These are phyloP conservation scores for Drosophila jambulina DNA, from an alignment of 1,140 invertebrate genomes.

Conservation along the genomic window DNA sequence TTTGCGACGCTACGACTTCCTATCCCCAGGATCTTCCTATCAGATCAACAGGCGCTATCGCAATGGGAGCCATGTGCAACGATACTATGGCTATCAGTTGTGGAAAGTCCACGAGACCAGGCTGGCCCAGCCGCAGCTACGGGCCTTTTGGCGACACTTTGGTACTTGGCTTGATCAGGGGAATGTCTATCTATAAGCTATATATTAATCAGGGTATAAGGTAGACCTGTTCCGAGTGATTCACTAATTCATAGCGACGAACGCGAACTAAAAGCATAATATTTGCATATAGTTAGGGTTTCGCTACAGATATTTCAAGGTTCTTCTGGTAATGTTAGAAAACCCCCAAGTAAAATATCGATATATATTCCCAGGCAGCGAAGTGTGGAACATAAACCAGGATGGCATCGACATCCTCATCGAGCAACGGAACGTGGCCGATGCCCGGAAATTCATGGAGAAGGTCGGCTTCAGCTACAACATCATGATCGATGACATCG, in stretches of 20 bases:
- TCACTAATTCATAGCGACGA: not conserved
- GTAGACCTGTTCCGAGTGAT: not conserved
- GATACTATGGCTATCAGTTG: constrained; percentile 72
- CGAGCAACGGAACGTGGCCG: constrained; percentile 87
- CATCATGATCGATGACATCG: constrained; percentile 90
- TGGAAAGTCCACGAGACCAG: constrained; percentile 78
- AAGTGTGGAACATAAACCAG: constrained; percentile 83
- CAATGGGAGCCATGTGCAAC: constrained; percentile 56
- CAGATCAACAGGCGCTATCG: constrained; percentile 80
- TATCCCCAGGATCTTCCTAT: constrained; percentile 71
- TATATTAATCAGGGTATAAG: not conserved
- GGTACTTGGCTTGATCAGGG: constrained; percentile 38
- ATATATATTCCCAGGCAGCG: constrained; percentile 54
- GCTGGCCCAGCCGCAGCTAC: constrained; percentile 40
- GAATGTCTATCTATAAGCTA: no score
- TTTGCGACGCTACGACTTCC: constrained; percentile 67
- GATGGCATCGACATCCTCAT: constrained; percentile 86
- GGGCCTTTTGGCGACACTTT: constrained; percentile 62
- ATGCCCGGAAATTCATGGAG: constrained; percentile 86
- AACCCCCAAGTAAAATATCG: not conserved
- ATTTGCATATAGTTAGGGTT: not conserved
- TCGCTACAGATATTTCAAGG: not conserved
- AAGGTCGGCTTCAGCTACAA: constrained; percentile 88
- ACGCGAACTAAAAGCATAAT: constrained; percentile 3
- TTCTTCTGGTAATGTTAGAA: not conserved